phyloP scores from a whole-genome alignment of 2,888 invertebrate genomes.

The Aromia moschata region DNA sequence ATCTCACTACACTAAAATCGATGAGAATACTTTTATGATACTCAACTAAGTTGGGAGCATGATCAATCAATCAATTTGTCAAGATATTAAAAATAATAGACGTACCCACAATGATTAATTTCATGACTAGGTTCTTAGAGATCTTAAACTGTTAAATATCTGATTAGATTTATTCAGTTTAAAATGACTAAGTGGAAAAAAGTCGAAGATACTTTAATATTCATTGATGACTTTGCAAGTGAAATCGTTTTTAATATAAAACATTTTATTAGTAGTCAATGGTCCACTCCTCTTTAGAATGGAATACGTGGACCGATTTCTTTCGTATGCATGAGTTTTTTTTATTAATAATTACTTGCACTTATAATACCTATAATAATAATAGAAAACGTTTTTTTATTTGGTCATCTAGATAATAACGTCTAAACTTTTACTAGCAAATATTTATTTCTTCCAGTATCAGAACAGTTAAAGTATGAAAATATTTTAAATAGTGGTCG shows the following conservation, averaged over 20 bases:
- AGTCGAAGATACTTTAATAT: not conserved
- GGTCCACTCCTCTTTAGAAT: too few species aligned
- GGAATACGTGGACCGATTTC: too few species aligned
- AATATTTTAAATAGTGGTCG: too few species aligned
- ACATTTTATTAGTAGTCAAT: too few species aligned
- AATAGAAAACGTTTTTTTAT: too few species aligned
- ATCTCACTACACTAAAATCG: not conserved
- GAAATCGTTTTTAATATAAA: not conserved
- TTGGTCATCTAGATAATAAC: too few species aligned
- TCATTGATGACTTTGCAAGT: conserved; percentile 1
- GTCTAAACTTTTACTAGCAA: too few species aligned
- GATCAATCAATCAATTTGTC: conserved; percentile 26
- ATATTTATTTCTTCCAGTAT: too few species aligned
- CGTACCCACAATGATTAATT: conserved; percentile 6
- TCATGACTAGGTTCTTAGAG: conserved; percentile 2
- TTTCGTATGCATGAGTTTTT: too few species aligned
- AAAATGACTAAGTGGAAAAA: not conserved
- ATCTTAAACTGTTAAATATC: not conserved
- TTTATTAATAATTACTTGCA: too few species aligned
- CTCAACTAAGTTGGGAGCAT: not conserved
- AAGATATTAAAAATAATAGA: conserved; percentile 5
- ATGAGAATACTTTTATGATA: conserved; percentile 14
- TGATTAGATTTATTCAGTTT: not conserved
- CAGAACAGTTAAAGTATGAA: too few species aligned
- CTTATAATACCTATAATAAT: too few species aligned